These are phyloP conservation scores for Xiphophorus couchianus DNA, from an alignment of 2,113 vertebrate species.

Conservation along the genomic window DNA sequence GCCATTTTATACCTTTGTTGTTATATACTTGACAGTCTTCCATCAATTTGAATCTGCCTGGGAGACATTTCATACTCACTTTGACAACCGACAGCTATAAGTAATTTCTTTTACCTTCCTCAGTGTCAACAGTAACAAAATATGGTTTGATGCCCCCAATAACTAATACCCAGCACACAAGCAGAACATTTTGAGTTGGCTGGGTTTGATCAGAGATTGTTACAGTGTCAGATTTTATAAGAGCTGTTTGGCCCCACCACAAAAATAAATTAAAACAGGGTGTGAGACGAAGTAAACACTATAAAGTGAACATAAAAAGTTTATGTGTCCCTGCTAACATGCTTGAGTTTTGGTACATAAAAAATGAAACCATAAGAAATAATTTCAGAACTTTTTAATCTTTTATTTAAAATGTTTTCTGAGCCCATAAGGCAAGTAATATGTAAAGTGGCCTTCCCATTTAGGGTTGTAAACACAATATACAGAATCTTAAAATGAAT, in stretches of 20 bases:
- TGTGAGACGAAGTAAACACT: not conserved
- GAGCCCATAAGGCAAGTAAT: no score
- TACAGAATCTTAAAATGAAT: no score
- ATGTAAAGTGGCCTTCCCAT: no score
- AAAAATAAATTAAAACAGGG: not conserved
- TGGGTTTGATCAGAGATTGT: not conserved
- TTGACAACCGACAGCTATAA: not conserved
- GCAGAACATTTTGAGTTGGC: not conserved
- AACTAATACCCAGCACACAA: not conserved
- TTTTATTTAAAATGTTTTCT: no score
- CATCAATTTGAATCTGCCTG: not conserved
- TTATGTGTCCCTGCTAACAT: no score
- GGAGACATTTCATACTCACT: not conserved
- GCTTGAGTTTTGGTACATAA: no score
- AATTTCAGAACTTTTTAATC: no score
- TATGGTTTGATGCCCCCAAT: not conserved
- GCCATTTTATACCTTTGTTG: not conserved
- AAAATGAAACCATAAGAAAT: no score
- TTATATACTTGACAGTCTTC: not conserved
- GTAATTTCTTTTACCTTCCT: not conserved
- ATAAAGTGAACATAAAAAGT: no score
- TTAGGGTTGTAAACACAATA: no score
- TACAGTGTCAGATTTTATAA: not conserved
- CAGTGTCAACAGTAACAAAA: not conserved
- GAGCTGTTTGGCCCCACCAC: not conserved